A percentile compares a stretch with the other conserved stretches of the same genome.
phyloP scores from a whole-genome alignment of 2,888 invertebrate species.

The Aphidoletes aphidimyza region DNA sequence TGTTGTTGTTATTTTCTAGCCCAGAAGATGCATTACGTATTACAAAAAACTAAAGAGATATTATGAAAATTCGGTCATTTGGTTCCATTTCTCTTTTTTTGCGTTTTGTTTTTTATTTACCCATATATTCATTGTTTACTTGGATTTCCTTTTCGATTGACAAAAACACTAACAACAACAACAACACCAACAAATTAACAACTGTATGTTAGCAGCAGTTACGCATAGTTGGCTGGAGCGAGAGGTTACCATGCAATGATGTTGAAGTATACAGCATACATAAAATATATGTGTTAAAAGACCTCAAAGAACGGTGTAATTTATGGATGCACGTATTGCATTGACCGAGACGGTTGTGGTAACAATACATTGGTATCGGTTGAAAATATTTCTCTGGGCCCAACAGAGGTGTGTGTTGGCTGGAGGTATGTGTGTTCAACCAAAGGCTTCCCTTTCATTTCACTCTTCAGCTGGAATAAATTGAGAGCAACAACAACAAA shows the following conservation, averaged over 20 bases:
- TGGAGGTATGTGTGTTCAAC: neutral
- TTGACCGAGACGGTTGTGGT: slow-evolving; percentile 38
- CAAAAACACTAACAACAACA: neutral
- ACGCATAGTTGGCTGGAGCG: slow-evolving; percentile 17
- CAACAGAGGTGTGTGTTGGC: neutral
- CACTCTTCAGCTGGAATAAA: too few species aligned
- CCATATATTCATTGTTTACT: neutral
- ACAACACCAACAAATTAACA: neutral
- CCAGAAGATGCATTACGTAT: neutral
- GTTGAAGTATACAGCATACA: too few species aligned
- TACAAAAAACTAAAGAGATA: neutral
- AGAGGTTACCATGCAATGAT: slow-evolving; percentile 1
- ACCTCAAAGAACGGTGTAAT: slow-evolving; percentile 30
- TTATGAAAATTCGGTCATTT: slow-evolving; percentile 39
- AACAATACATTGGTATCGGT: neutral
- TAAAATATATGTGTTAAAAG: slow-evolving; percentile 25
- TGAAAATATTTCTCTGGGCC: neutral
- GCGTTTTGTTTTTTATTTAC: neutral
- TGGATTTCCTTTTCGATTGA: slow-evolving; percentile 32
- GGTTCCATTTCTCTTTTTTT: slow-evolving; percentile 44
- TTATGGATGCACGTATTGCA: slow-evolving; percentile 26
- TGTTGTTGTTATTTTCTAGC: neutral
- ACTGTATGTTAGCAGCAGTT: neutral
- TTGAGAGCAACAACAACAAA: too few species aligned
- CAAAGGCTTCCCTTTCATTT: slow-evolving; percentile 35